Evolutionary conservation across 1,140 invertebrate species (phyloP).

Genomic region (Dufourea novaeangliae): DNA sequence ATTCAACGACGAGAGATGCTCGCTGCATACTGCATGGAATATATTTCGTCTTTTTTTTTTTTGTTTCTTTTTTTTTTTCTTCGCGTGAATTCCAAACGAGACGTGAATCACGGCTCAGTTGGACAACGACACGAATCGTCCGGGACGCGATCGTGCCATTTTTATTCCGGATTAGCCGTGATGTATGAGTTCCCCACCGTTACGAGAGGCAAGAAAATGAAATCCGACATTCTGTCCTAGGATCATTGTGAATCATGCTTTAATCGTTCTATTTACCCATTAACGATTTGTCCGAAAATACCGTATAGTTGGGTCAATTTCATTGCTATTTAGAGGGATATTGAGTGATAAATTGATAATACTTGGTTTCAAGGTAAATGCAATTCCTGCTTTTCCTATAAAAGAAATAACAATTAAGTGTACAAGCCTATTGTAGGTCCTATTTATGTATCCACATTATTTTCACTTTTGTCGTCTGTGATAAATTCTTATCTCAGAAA

Average conservation of each 20-base stretch:
- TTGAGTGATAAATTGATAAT: no score
- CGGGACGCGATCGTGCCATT: neutral
- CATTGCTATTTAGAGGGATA: no score
- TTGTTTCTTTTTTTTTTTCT: neutral
- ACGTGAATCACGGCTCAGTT: neutral
- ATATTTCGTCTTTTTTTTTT: neutral
- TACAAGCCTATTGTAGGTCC: no score
- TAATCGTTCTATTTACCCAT: neutral
- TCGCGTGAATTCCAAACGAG: slow-evolving; percentile 7
- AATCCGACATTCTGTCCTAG: neutral
- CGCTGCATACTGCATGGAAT: slow-evolving; percentile 2
- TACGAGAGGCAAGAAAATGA: neutral
- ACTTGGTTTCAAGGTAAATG: no score
- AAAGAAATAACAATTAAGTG: no score
- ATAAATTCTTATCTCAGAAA: no score
- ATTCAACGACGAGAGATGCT: neutral
- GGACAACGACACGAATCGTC: neutral
- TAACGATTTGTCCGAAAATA: neutral
- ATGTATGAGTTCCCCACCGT: neutral
- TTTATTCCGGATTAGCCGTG: neutral
- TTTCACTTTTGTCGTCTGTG: neutral
- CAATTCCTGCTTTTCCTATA: no score
- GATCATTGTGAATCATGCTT: neutral
- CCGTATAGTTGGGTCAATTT: neutral
- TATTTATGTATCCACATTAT: no score